phyloP scores from a whole-genome alignment of 2,888 invertebrate species.

The Saturnia pavonia region DNA sequence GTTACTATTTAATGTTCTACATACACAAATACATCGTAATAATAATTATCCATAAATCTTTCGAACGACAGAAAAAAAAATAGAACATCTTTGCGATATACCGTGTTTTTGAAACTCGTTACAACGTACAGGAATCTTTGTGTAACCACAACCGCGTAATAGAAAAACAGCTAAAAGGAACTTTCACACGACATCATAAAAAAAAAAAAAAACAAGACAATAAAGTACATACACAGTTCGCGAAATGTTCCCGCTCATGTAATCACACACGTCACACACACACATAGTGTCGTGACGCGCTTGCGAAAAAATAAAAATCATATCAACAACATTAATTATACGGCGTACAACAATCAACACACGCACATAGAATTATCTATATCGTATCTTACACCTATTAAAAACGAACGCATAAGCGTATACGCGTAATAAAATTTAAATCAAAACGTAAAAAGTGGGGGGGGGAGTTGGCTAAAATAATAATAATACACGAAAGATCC shows the following conservation, averaged over 20 bases:
- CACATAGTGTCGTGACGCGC: slow-evolving; percentile 17
- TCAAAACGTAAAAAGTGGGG: slow-evolving; percentile 59
- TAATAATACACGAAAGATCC: slow-evolving; percentile 41
- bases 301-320: neutral
- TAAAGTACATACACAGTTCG: slow-evolving; percentile 30
- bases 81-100: slow-evolving; percentile 12
- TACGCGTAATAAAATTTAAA: slow-evolving; percentile 70
- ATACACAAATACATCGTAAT: slow-evolving; percentile 21
- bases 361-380: slow-evolving; percentile 66
- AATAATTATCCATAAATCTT: slow-evolving; percentile 3
- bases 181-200: slow-evolving; percentile 38
- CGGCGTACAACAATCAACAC: slow-evolving; percentile 72
- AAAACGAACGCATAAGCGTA: slow-evolving; percentile 38
- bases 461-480: slow-evolving; percentile 35
- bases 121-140: slow-evolving; percentile 26
- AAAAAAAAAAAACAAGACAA: slow-evolving; percentile 34
- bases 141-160: slow-evolving; percentile 40
- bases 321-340: slow-evolving; percentile 54
- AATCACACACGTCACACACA: slow-evolving; percentile 27
- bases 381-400: slow-evolving; percentile 57
- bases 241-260: slow-evolving; percentile 29
- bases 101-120: slow-evolving; percentile 2
- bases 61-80: slow-evolving; percentile 7
- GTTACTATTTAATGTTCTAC: neutral
- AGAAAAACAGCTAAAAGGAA: slow-evolving; percentile 37